Evolutionary conservation across 2,797 vertebrate genomes (phyloP).

Genomic region (Rhadinocentrus ornatus): DNA sequence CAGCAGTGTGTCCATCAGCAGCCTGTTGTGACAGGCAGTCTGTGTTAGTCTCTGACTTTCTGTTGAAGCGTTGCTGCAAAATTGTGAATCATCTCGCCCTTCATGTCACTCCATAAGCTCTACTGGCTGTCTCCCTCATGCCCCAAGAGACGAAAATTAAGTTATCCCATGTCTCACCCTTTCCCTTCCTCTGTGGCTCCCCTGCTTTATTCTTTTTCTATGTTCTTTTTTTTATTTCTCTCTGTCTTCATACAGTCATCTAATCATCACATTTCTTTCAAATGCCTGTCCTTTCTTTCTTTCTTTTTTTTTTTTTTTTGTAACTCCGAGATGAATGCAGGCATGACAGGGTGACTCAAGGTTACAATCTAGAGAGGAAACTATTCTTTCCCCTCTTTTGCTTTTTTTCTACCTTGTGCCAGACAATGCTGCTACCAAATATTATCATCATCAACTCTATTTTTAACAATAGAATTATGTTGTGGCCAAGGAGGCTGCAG

Average conservation of each 20-base stretch:
- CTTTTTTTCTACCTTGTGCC: conserved; percentile 15
- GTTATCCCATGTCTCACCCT: conserved; percentile 38
- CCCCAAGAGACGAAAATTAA: conserved; percentile 34
- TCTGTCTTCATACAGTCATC: conserved; percentile 43
- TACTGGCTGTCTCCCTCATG: conserved; percentile 26
- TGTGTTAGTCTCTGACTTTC: conserved; percentile 51
- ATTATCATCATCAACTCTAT: conserved; percentile 61
- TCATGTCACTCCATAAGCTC: conserved; percentile 50
- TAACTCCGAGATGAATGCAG: conserved; percentile 40
- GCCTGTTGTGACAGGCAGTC: conserved; percentile 62
- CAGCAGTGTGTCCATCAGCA: conserved; percentile 59
- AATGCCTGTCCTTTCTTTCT: conserved; percentile 26
- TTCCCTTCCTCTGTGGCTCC: not conserved
- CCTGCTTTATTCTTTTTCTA: not conserved
- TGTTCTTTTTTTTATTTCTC: not conserved
- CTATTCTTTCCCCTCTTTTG: conserved; percentile 32
- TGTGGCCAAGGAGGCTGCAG: conserved; percentile 47
- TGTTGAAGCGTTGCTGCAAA: conserved; percentile 47
- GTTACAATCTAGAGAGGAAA: conserved; percentile 56
- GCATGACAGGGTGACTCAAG: conserved; percentile 62
- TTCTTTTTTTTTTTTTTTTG: conserved; percentile 11
- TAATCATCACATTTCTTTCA: conserved; percentile 68
- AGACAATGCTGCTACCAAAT: conserved; percentile 55
- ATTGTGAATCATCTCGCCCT: conserved; percentile 65
- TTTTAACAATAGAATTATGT: conserved; percentile 60